Conservation (phyloP, 2,888 invertebrate genomes). For the Homarus gammarus region DNA sequence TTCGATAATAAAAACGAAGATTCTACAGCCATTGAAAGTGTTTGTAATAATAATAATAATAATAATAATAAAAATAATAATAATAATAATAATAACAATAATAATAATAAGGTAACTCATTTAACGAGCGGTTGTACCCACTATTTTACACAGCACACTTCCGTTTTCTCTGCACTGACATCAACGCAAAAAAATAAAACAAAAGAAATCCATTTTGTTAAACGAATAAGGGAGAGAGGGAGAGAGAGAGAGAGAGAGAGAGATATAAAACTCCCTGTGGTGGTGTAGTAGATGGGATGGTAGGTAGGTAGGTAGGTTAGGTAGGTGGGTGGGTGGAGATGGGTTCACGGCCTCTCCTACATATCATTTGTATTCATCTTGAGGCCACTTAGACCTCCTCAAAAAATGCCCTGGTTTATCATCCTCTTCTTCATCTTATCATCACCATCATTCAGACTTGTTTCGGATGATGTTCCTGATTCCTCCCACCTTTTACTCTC, state of each 20-base stretch:
- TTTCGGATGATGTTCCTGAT: background rate
- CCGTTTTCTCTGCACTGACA: no score
- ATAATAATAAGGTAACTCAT: no score
- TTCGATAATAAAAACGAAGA: no score
- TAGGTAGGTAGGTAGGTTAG: slow-evolving; percentile 5
- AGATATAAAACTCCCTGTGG: background rate
- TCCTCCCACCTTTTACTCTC: background rate
- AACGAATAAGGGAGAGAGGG: slow-evolving; percentile 2
- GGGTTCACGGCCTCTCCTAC: no score
- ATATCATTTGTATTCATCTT: slow-evolving; percentile 62
- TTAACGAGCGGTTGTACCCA: no score
- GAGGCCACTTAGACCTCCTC: slow-evolving; percentile 50
- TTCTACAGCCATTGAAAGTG: no score
- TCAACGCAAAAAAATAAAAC: background rate
- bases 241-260: slow-evolving; percentile 4
- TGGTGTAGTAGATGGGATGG: no score
- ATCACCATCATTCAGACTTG: slow-evolving; percentile 30
- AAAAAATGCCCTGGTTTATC: slow-evolving; percentile 51
- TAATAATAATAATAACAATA: no score
- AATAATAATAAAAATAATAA: no score
- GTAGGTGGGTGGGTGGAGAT: no score
- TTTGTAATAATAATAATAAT: no score
- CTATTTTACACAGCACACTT: no score
- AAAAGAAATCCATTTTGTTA: background rate
- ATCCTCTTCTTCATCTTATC: slow-evolving; percentile 43